These are phyloP conservation scores for Cliona cf. orientalis DNA, from an alignment of 37 sponge, comb jelly and placozoan species.

Conservation along the genomic window DNA sequence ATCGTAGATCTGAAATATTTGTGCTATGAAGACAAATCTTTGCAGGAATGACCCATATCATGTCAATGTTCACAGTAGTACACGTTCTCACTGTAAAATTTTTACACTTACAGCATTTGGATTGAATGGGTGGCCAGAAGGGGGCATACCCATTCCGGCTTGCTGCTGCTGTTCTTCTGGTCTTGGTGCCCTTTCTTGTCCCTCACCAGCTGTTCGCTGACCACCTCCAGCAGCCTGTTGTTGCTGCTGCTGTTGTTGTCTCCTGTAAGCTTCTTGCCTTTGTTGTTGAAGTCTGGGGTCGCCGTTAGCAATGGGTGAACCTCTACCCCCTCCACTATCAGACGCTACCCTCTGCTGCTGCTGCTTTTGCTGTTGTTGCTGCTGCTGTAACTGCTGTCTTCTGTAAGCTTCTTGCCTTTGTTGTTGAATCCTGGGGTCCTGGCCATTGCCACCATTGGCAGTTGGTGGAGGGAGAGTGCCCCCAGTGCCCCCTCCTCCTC, in stretches of 20 bases:
- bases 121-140: constrained; percentile 40
- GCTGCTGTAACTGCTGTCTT: too few relatives aligned
- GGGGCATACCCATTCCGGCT: constrained; percentile 1
- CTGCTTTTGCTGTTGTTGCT: background rate
- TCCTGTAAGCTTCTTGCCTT: background rate
- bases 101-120: background rate
- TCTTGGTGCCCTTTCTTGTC: too few relatives aligned
- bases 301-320: background rate
- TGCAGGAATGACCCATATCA: background rate
- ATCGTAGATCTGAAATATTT: too few relatives aligned
- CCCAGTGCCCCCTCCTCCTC: background rate
- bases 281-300: background rate
- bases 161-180: background rate
- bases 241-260: background rate
- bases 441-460: background rate
- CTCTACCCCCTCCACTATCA: background rate
- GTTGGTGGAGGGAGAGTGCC: background rate
- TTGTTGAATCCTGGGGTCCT: background rate
- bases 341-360: constrained; percentile 8
- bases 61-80: background rate
- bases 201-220: too few relatives aligned
- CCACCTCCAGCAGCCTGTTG: background rate
- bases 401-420: background rate
- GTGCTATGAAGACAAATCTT: too few relatives aligned
- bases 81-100: background rate